Conservation (phyloP, 2,888 invertebrate species). For the Nudaria mundana region DNA sequence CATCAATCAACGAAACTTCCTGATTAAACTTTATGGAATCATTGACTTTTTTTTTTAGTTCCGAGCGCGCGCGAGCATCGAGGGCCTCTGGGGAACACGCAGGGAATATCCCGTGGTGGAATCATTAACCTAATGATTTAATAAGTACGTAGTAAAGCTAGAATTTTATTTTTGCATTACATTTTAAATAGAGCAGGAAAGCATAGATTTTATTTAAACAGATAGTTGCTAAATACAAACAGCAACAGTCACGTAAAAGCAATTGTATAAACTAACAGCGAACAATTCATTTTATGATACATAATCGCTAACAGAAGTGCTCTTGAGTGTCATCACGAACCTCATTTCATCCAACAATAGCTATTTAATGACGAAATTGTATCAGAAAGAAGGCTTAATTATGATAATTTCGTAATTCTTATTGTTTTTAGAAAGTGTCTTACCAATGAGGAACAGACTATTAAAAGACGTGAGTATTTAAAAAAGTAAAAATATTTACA, state of each 20-base stretch:
- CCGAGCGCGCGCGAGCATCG: too few species aligned
- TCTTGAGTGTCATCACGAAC: constrained; percentile 25
- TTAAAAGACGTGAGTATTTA: constrained; percentile 10
- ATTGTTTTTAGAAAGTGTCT: constrained; percentile 28
- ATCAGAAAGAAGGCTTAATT: constrained; percentile 28
- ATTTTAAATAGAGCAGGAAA: too few species aligned
- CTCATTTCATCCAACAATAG: constrained; percentile 24
- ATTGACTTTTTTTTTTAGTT: too few species aligned
- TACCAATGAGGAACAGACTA: constrained; percentile 13
- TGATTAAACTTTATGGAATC: too few species aligned
- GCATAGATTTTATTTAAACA: too few species aligned
- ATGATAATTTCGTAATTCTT: constrained; percentile 25
- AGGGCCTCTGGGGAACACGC: too few species aligned
- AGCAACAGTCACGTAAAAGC: constrained; percentile 17
- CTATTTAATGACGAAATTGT: constrained; percentile 25
- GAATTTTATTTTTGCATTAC: too few species aligned
- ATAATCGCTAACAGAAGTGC: constrained; percentile 28
- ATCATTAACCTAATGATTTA: too few species aligned
- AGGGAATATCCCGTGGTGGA: too few species aligned
- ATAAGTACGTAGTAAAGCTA: too few species aligned
- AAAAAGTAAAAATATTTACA: constrained; percentile 21
- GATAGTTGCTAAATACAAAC: neutral
- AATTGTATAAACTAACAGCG: constrained; percentile 35
- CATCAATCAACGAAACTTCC: too few species aligned
- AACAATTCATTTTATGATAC: constrained; percentile 36